Percentiles rank a stretch among this genome's conserved stretches.
Evolutionary conservation across 2,888 invertebrate genomes (phyloP).

Genomic region (Diaperis boleti): DNA sequence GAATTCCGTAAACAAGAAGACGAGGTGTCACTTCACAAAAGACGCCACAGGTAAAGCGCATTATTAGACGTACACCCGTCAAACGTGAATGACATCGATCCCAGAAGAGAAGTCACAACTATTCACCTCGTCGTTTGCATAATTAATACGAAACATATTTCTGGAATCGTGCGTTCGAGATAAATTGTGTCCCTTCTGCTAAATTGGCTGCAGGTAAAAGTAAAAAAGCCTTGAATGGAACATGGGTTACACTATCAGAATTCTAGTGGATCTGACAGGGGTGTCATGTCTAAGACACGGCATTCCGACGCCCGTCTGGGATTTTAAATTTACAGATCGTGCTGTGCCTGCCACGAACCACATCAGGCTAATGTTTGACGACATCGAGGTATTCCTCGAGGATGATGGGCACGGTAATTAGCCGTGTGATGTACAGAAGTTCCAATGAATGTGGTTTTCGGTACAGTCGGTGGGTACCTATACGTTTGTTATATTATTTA

Average conservation of each 20-base stretch:
- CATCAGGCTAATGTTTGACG: constrained; percentile 39
- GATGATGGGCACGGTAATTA: neutral
- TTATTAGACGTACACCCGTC: constrained; percentile 40
- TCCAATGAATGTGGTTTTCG: neutral
- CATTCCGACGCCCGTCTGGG: constrained; percentile 51
- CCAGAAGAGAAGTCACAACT: too few relatives aligned
- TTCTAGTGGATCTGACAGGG: constrained; percentile 53
- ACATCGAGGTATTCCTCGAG: constrained; percentile 4
- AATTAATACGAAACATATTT: too few relatives aligned
- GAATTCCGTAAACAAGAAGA: constrained; percentile 49
- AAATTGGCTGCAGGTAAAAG: constrained; percentile 49
- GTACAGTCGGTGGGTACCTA: too few relatives aligned
- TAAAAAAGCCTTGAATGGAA: constrained; percentile 50
- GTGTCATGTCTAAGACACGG: constrained; percentile 55
- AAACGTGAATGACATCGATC: constrained; percentile 39
- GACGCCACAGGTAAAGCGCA: constrained; percentile 49
- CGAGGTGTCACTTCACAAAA: constrained; percentile 52
- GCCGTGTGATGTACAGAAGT: neutral
- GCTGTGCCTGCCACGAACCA: constrained; percentile 49
- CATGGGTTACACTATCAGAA: constrained; percentile 51
- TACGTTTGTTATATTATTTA: neutral
- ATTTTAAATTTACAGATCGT: constrained; percentile 46
- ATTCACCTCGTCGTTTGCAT: too few relatives aligned
- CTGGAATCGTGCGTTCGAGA: too few relatives aligned
- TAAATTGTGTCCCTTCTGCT: too few relatives aligned